Conservation (phyloP, 2,113 vertebrate genomes). For the Tetraodon nigroviridis region DNA sequence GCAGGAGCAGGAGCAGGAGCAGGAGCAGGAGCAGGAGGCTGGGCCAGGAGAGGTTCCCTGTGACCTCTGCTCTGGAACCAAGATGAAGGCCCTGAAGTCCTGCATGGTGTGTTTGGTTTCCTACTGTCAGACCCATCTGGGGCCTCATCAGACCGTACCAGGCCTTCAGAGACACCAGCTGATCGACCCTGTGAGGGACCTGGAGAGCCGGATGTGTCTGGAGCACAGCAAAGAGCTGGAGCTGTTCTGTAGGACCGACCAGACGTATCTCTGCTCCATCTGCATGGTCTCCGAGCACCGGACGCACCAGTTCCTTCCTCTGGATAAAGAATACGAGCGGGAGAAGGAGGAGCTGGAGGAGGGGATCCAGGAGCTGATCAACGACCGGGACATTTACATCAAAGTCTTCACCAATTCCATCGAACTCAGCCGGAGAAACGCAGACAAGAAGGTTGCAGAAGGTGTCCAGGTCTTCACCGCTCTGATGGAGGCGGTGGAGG, state of each 20-base stretch:
- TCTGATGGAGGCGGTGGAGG: neutral
- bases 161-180: conserved; percentile 14
- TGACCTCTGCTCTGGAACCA: conserved; percentile 26
- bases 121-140: conserved; percentile 24
- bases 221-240: conserved; percentile 28
- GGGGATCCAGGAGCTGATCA: conserved; percentile 5
- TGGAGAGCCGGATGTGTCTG: conserved; percentile 22
- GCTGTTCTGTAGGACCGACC: conserved; percentile 27
- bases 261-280: conserved; percentile 17
- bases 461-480: neutral
- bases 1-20: neutral
- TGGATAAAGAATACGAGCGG: neutral
- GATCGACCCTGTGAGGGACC: conserved; percentile 26
- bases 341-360: neutral
- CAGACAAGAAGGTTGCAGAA: neutral
- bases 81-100: conserved; percentile 25
- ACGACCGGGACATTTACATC: neutral
- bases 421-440: neutral
- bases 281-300: conserved; percentile 8
- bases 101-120: conserved; percentile 20
- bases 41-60: conserved; percentile 23
- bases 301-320: neutral
- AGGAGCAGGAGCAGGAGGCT: neutral
- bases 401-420: neutral
- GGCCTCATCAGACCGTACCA: neutral